Conservation (phyloP, 2,888 invertebrate species). For the Eurois occulta region DNA sequence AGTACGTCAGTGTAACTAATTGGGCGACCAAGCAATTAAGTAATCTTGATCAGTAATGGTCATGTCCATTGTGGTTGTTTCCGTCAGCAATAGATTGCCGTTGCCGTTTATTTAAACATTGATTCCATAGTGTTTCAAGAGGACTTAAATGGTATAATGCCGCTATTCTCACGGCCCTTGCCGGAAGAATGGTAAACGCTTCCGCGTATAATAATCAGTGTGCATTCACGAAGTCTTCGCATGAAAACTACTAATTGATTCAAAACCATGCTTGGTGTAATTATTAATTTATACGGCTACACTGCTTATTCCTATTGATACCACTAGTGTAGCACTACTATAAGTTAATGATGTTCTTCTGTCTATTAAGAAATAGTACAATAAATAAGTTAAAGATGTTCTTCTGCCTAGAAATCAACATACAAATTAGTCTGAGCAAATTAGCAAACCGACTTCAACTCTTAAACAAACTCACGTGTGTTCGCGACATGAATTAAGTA, state of each 20-base stretch:
- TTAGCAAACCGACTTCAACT: neutral
- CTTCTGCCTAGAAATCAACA: neutral
- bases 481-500: conserved; percentile 7
- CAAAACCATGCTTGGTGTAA: conserved; percentile 38
- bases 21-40: conserved; percentile 56
- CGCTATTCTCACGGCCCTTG: conserved; percentile 69
- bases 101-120: conserved; percentile 50
- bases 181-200: conserved; percentile 73
- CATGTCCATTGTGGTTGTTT: conserved; percentile 52
- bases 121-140: conserved; percentile 51
- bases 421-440: neutral
- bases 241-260: conserved; percentile 56
- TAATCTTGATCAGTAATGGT: conserved; percentile 59
- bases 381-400: neutral
- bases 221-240: conserved; percentile 58
- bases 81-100: conserved; percentile 55
- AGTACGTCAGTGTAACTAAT: conserved; percentile 58
- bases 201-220: conserved; percentile 70
- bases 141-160: conserved; percentile 62
- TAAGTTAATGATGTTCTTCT: neutral
- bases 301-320: conserved; percentile 8
- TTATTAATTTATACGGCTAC: conserved; percentile 43
- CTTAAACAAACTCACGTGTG: conserved; percentile 26
- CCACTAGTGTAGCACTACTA: neutral
- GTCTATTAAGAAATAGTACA: too few species aligned